Conservation (phyloP, 1,140 invertebrate species). For the Vanessa atalanta region DNA sequence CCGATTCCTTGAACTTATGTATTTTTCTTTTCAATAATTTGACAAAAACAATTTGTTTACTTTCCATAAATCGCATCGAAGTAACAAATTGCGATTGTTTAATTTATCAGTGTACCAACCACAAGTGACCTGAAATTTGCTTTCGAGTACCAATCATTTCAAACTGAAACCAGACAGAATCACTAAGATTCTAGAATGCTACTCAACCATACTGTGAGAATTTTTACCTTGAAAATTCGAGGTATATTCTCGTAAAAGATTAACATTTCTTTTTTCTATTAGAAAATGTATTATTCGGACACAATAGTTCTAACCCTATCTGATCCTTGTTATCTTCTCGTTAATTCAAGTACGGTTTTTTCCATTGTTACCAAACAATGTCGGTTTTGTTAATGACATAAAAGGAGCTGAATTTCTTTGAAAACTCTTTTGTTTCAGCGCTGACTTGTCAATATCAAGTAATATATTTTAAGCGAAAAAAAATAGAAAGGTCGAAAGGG, state of each 20-base stretch:
- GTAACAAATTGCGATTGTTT: neutral
- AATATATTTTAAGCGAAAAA: conserved; percentile 6
- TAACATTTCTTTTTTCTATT: neutral
- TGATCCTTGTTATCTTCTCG: conserved; percentile 14
- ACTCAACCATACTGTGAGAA: neutral
- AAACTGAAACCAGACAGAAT: neutral
- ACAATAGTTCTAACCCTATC: conserved; percentile 12
- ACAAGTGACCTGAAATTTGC: neutral
- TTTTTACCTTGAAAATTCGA: conserved; percentile 1
- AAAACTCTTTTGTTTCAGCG: conserved; percentile 7
- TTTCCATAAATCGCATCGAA: neutral
- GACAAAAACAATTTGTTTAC: neutral
- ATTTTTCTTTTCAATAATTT: too few species aligned
- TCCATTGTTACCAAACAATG: conserved; percentile 19
- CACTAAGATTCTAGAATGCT: neutral
- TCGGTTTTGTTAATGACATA: conserved; percentile 27
- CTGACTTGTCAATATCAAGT: conserved; percentile 16
- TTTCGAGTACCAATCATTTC: neutral
- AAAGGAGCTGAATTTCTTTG: conserved; percentile 17
- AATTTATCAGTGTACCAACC: neutral
- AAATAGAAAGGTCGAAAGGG: conserved; percentile 25
- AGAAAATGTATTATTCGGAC: neutral
- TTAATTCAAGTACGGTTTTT: conserved; percentile 16
- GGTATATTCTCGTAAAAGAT: neutral
- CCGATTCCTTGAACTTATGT: too few species aligned